Evolutionary conservation across 2,888 invertebrate species (phyloP), one percentile per base, ranked within the genome.

Genomic region (Elegia similella): DNA sequence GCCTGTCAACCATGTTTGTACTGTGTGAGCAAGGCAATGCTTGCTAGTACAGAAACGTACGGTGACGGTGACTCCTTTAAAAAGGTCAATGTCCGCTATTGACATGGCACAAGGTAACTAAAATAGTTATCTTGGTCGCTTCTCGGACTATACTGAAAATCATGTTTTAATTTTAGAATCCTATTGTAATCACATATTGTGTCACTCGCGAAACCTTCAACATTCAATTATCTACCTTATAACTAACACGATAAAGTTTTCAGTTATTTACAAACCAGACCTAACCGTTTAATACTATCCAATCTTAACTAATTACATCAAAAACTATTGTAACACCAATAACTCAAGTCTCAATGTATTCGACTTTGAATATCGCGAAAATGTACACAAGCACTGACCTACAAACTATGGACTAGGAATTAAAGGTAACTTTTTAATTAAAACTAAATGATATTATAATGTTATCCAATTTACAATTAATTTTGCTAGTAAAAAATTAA

Each of bases 371-470:
- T 64, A 67, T 68, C 60, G 72, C 71, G 67, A 66, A 71, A 78
- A 84, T 86, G 76, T 88, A 88, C 86, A 88, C 70, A 82, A 84
- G 81, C 85, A 80, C 67, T 64, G 69, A 68, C 67, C 44, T 55
- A 55, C 29, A 12, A 34, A 34, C 54, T 55, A 55, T 55, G 54
- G 89, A 89, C 89, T 89, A 89, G 89, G 76, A 70, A 67, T 76
- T 75, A 73, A 78, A 69, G 88, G 88, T 88, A 88, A 88, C 87
- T 76, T 75, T 68, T 72, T 78, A 73, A 81, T 79, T 74, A 76
- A 66, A 67, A 68, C 65, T 69, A 66, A 62, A 64, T 62, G 61
- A 50, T 62, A 66, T 62, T 63, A 62, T 54, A 66, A 60, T 64
- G 58, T 56, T 65, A 58, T 57, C 64, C 61, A 62, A 56, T 34